Base-by-base conservation (phyloP, 2,888 invertebrate species). In the Pristionchus maxplancki region DNA sequence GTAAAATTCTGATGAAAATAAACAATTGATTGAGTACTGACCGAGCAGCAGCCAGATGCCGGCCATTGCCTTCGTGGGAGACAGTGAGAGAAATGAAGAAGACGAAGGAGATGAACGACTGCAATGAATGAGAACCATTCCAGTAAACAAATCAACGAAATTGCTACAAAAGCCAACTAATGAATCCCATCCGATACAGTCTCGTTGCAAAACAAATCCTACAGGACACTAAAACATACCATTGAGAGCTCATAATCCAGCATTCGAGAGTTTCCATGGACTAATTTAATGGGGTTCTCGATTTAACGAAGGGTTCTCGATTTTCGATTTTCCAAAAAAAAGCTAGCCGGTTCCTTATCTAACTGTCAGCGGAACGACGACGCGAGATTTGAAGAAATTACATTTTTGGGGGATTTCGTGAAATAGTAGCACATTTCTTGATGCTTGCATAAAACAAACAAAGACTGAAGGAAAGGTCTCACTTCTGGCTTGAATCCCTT, bases 21-120 rank as follows among this genome's bases (percentile, higher is more conserved):
- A 78, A n/a, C n/a, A n/a, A n/a, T n/a, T n/a, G n/a, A n/a, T n/a
- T n/a, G 24, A 67, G 3, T 40, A 44, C 0, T 11, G 48, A 87
- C 86, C 86, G 37, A 87, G 86, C 44, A 87, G 71, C 28, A 87
- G 86, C 86, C 86, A 87, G 17, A 87, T 34, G 28, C 50, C 67
- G 34, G 86, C 86, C 86, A 87, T 87, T 20, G 86, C 86, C n/a
- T 53, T 53, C 1, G 53, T 53, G 31, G 82, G 34, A 50, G 82
- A 83, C 34, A 83, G 53, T 34, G 82, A 83, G 53, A 53, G 11
- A n/a, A 44, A 83, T 2, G 82, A 53, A 20, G 53, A 83, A 44
- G 53, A 53, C 20, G 81, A 50, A 9, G 53, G 82, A 78, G 78
- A 44, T 4, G 40, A 53, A 50, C 83, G 83, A 34, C 83, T 83